Base-by-base conservation (phyloP, 2,113 vertebrate species). In the Recurvirostra avosetta region DNA sequence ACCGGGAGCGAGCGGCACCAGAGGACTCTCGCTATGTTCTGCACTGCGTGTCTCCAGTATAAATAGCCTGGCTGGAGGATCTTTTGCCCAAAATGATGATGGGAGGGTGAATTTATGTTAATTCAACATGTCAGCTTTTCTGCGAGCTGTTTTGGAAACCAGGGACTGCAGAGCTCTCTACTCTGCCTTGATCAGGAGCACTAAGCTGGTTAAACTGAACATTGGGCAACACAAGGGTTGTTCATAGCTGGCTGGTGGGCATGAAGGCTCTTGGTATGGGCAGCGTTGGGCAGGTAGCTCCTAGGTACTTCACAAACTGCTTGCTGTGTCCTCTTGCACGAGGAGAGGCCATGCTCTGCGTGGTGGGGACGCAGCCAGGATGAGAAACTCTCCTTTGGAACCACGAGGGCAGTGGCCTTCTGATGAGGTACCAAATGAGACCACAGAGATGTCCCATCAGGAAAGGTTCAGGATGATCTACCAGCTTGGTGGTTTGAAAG, bases 91-190 rank as follows among this genome's bases (percentile, higher is more conserved):
- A 92, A 97, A 97, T 95, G 62, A 96, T 12, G 59, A 85, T 67
- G 49, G 43, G 77, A 93, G 94, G 88, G 56, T 83, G 92, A 66
- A 38, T 96, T 96, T 94, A 96, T 90, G 88, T 92, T 98, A 97
- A 98, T 98, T 90, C 82, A 93, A 96, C 5, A 7, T 96, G 97
- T 97, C 98, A 97, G 96, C 59, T 93, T 96, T 95, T 94, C 97
- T 17, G 9, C 12, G 5, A 97, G 93, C 80, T 94, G 82, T 95
- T 71, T 97, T 83, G 94, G 91, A 94, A 97, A 95, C 76, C 85
- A 79, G 80, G 88, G 67, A 86, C 75, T 88, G 63, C 15, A 47
- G 91, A 73, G 66, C 27, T 63, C 76, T 77, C n/a, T 78, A 59
- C 71, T 97, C 88, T 89, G 18, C 66, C 66, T 80, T 0, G 0